A percentile compares a stretch with the other conserved stretches of the same genome.
These are phyloP conservation scores for Siniperca chuatsi DNA, from an alignment of 2,113 vertebrate species.

Conservation along the genomic window DNA sequence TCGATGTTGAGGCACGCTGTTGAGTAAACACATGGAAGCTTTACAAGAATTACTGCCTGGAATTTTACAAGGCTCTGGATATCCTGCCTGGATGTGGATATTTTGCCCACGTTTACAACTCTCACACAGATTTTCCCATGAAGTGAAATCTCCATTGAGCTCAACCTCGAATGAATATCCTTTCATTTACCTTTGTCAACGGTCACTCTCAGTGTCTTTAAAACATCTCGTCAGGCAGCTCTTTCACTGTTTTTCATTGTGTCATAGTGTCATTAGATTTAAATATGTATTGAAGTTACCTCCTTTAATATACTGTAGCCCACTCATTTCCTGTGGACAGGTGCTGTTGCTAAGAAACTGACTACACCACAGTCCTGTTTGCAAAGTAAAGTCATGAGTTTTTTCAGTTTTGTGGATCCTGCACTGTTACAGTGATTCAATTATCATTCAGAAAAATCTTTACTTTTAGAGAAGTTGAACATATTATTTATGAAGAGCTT, in stretches of 20 bases:
- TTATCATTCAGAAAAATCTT: background rate
- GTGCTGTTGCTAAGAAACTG: slow-evolving; percentile 42
- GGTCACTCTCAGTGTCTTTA: slow-evolving; percentile 11
- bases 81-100: slow-evolving; percentile 72
- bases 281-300: background rate
- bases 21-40: slow-evolving; percentile 75
- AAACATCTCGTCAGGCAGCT: background rate
- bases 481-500: background rate
- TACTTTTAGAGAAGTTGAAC: background rate
- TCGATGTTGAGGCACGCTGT: slow-evolving; percentile 57
- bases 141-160: slow-evolving; percentile 35
- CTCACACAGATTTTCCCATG: slow-evolving; percentile 69
- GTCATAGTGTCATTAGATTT: slow-evolving; percentile 12
- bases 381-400: slow-evolving; percentile 21
- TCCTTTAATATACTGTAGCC: background rate
- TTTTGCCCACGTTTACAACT: slow-evolving; percentile 49
- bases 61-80: slow-evolving; percentile 79
- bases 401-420: slow-evolving; percentile 3
- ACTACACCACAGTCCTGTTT: slow-evolving; percentile 12
- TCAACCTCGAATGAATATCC: slow-evolving; percentile 17
- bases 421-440: background rate
- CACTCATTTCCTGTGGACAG: slow-evolving; percentile 21
- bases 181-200: slow-evolving; percentile 7
- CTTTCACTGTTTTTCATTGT: background rate
- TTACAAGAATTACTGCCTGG: slow-evolving; percentile 77